phyloP scores from a whole-genome alignment of 2,113 vertebrate genomes.

The Daphoenositta chrysoptera region DNA sequence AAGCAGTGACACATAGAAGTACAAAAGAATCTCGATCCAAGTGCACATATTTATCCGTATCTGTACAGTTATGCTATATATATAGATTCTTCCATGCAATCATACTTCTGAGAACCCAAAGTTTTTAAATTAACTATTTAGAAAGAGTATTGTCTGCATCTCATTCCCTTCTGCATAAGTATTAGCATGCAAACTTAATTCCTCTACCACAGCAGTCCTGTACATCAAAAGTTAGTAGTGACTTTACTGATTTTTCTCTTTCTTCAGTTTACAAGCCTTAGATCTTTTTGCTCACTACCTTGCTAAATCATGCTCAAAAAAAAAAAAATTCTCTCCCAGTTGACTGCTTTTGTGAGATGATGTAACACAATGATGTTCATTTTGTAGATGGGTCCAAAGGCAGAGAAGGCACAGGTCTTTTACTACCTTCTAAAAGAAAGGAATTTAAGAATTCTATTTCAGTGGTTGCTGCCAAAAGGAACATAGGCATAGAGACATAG shows the following conservation, averaged over 20 bases:
- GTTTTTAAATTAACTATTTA: not conserved
- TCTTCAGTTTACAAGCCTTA: not conserved
- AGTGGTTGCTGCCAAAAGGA: not conserved
- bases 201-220: not conserved
- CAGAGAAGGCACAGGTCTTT: not conserved
- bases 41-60: rapidly evolving
- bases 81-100: not conserved
- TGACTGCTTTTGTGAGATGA: not conserved
- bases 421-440: not conserved
- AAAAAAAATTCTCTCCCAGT: not conserved
- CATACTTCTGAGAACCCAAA: not conserved
- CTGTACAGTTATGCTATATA: not conserved
- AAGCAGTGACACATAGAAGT: not conserved
- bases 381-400: not conserved
- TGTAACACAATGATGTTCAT: rapidly evolving
- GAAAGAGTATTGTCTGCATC: not conserved
- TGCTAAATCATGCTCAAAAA: not conserved
- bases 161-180: not conserved
- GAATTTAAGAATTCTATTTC: not conserved
- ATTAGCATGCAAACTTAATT: not conserved
- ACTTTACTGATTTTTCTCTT: not conserved
- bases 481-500: no score
- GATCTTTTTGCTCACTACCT: not conserved
- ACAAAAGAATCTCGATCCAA: not conserved
- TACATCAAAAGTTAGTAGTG: not conserved